Conservation (phyloP, 2,888 invertebrate species). For the Xestia rhomboidea region DNA sequence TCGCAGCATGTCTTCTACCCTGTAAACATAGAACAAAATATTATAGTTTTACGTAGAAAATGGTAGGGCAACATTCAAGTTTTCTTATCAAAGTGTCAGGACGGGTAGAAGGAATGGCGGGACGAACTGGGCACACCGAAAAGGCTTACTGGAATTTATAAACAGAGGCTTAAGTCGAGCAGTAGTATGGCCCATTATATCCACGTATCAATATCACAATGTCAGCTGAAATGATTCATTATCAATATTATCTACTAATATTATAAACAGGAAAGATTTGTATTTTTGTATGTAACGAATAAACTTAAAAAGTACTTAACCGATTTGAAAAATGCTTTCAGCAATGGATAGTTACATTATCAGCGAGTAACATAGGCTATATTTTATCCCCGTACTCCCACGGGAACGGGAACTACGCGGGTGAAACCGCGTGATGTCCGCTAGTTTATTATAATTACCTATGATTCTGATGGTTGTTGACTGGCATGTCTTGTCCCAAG, state of each 20-base stretch:
- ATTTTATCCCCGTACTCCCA: too few relatives aligned
- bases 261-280: too few relatives aligned
- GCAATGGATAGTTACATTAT: too few relatives aligned
- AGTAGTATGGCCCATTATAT: not conserved
- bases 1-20: conserved; percentile 89
- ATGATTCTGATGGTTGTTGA: conserved; percentile 86
- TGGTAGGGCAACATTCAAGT: not conserved
- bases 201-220: not conserved
- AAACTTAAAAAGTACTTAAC: too few relatives aligned
- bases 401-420: too few relatives aligned
- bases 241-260: too few relatives aligned
- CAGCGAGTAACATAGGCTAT: too few relatives aligned
- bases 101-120: too few relatives aligned
- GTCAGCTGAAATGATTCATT: not conserved
- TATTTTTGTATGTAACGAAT: too few relatives aligned
- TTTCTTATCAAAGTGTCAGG: not conserved
- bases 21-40: conserved; percentile 64
- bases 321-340: too few relatives aligned
- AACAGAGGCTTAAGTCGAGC: not conserved
- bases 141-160: not conserved
- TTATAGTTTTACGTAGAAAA: not conserved
- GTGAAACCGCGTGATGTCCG: too few relatives aligned
- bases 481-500: conserved; percentile 94
- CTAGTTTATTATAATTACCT: conserved; percentile 75
- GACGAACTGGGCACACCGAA: not conserved